Conservation (phyloP, 2,113 vertebrate genomes). For the Reinhardtius hippoglossoides region DNA sequence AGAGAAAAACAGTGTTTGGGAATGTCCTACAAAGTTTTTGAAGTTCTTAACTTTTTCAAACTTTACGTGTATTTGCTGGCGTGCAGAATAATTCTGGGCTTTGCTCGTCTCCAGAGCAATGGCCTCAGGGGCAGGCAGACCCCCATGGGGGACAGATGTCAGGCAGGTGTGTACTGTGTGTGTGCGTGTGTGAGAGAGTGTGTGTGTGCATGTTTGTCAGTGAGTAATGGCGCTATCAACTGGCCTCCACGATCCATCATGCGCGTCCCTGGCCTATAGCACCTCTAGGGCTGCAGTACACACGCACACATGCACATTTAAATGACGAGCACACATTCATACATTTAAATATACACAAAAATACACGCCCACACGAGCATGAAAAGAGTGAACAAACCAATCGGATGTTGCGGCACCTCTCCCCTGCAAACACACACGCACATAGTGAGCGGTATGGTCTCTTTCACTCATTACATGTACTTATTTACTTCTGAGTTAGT, state of each 20-base stretch:
- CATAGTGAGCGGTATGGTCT: too few relatives aligned
- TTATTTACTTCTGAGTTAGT: conserved; percentile 1
- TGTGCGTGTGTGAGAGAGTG: conserved; percentile 54
- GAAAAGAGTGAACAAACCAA: conserved; percentile 21
- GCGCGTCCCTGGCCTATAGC: conserved; percentile 78
- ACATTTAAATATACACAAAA: not conserved
- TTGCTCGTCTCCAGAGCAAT: conserved; percentile 81
- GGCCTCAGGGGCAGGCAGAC: conserved; percentile 82
- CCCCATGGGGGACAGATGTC: conserved; percentile 89
- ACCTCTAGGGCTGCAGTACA: conserved; percentile 78
- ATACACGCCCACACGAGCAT: conserved; percentile 17
- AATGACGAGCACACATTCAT: conserved; percentile 24
- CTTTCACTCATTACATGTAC: not conserved
- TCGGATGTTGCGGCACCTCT: not conserved
- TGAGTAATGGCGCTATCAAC: conserved; percentile 99
- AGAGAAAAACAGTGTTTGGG: conserved; percentile 25
- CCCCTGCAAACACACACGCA: not conserved
- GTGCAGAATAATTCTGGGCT: conserved; percentile 80
- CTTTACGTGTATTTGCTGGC: conserved; percentile 74
- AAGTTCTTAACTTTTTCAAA: conserved; percentile 69
- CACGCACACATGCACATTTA: conserved; percentile 2
- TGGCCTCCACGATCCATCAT: conserved; percentile 96
- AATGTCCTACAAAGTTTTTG: conserved; percentile 79
- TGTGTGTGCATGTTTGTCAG: conserved; percentile 83
- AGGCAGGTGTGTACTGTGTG: conserved; percentile 86